These are phyloP conservation scores for Drosophila kikkawai DNA, from an alignment of 1,140 invertebrate species.

Conservation along the genomic window DNA sequence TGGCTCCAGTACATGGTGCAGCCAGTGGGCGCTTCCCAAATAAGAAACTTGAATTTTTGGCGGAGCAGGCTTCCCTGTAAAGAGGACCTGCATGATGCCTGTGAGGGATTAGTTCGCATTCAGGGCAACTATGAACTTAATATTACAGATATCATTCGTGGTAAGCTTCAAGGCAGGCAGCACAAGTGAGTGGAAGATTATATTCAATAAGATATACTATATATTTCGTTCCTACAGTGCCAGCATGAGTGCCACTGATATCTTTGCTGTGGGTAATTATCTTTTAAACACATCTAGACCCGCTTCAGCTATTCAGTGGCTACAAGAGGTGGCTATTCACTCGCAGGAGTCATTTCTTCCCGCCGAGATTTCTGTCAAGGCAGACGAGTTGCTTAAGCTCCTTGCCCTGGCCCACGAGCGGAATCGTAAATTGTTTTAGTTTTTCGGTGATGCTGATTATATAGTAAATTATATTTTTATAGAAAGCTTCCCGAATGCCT, in stretches of 20 bases:
- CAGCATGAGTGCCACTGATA: conserved; percentile 31
- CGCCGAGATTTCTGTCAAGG: neutral
- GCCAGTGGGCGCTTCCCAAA: conserved; percentile 72
- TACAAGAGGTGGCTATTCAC: neutral
- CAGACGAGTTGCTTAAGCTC: neutral
- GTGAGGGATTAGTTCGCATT: conserved; percentile 94
- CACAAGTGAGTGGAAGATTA: conserved; percentile 88
- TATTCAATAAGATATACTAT: neutral
- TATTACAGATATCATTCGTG: conserved; percentile 92
- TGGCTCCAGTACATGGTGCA: conserved; percentile 48
- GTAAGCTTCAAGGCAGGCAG: conserved; percentile 93
- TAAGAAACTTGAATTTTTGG: conserved; percentile 88
- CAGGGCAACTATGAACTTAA: conserved; percentile 97
- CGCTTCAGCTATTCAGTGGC: conserved; percentile 5
- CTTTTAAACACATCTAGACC: neutral
- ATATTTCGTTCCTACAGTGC: neutral
- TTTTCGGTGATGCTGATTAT: conserved; percentile 9
- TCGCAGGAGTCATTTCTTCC: neutral
- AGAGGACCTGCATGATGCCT: conserved; percentile 96
- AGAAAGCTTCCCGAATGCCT: conserved; percentile 38
- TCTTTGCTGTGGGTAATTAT: conserved; percentile 31
- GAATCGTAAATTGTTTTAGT: neutral
- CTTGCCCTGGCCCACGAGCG: neutral
- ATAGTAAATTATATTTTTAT: neutral
- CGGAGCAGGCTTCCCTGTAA: conserved; percentile 91